Evolutionary conservation across 2,797 vertebrate species (phyloP), one percentile per base, ranked within the genome.

Genomic region (Strix occidentalis): DNA sequence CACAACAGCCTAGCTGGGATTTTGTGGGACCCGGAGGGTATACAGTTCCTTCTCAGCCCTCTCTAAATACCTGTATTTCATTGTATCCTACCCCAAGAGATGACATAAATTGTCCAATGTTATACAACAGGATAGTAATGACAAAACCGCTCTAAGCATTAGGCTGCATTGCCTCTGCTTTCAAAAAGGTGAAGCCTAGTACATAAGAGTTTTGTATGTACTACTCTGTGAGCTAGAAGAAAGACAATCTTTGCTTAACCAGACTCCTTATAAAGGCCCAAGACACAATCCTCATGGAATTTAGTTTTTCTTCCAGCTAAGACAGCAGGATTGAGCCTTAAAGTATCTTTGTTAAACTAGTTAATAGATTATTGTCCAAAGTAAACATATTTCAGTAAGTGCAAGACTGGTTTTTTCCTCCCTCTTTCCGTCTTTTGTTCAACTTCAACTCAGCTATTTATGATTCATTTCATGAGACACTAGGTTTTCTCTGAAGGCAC

Each of bases 391-490:
- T 90, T 96, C 86, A 93, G 89, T 96, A 96, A 86, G 75, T 94
- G 70, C 60, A 92, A 96, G 86, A 90, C 80, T 58, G 78, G 18
- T 86, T 96, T 95, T 82, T 96, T 91, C 91, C 76, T 93, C 87
- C 56, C 68, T 86, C 46, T 93, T 93, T 94, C 84, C n/a, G 48
- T 69, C 92, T 85, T 96, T 96, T 95, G 88, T 86, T 92, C 87
- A 43, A 60, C 94, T 97, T 97, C 85, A 93, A 65, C 94, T 94
- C 95, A 96, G 50, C 95, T 98, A 96, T 98, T 98, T 98, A 97
- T 97, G 97, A 97, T 97, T 97, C 95, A 94, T 97, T 97, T 96
- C 94, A 95, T 95, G 96, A 97, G 96, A 94, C 92, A 86, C 87
- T 96, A 93, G 88, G 91, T 96, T 98, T 97, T 97, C 85, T 96